Evolutionary conservation across 37 sponge, comb jelly and placozoan genomes (phyloP).

Genomic region (Oscarella lobularis): DNA sequence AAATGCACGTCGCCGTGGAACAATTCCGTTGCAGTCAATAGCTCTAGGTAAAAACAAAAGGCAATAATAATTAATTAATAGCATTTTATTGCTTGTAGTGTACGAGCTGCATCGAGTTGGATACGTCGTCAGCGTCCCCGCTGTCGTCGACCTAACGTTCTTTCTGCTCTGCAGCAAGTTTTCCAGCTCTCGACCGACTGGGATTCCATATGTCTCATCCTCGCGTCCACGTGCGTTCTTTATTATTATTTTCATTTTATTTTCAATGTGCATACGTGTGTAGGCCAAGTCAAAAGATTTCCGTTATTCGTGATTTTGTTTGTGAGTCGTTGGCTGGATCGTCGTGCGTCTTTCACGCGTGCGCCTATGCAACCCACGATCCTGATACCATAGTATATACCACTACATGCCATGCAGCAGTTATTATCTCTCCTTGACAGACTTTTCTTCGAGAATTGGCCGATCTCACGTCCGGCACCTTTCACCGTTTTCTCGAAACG

Average conservation of each 20-base stretch:
- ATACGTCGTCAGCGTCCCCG: too few relatives aligned
- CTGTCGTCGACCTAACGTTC: background rate
- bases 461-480: background rate
- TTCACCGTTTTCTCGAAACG: background rate
- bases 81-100: background rate
- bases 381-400: background rate
- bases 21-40: background rate
- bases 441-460: background rate
- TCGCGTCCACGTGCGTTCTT: background rate
- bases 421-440: background rate
- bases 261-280: too few relatives aligned
- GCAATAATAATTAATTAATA: background rate
- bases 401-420: background rate
- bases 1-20: background rate
- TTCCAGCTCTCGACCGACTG: background rate
- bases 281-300: background rate
- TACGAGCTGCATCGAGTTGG: too few relatives aligned
- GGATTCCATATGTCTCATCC: background rate
- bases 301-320: background rate
- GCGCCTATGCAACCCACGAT: background rate
- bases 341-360: background rate
- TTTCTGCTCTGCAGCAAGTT: background rate
- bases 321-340: background rate
- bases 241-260: background rate
- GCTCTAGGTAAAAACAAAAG: background rate